These are phyloP conservation scores for Epinotia nisella DNA, from an alignment of 2,888 invertebrate genomes.

Conservation along the genomic window DNA sequence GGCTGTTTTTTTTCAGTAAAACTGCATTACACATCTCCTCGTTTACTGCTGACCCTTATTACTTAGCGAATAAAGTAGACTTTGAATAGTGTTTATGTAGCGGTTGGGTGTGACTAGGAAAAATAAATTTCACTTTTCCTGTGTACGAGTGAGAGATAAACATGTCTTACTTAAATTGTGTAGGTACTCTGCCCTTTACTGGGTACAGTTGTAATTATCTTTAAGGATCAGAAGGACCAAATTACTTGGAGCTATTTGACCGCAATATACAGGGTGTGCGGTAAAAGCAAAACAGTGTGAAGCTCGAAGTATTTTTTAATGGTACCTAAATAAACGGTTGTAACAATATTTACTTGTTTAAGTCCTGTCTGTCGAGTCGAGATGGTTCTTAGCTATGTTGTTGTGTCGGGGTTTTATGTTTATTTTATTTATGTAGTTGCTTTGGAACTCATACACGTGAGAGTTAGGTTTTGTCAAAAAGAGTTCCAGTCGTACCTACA, in stretches of 20 bases:
- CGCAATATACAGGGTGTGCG: slow-evolving; percentile 24
- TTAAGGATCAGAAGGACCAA: slow-evolving; percentile 10
- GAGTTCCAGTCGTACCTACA: too few species aligned
- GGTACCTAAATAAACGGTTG: too few species aligned
- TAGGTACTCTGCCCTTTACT: background rate
- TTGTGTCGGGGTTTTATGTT: too few species aligned
- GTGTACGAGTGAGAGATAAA: slow-evolving; percentile 4
- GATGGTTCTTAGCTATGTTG: too few species aligned
- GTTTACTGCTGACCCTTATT: slow-evolving; percentile 1
- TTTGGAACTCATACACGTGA: too few species aligned
- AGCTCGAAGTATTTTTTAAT: too few species aligned
- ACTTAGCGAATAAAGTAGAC: slow-evolving; percentile 6
- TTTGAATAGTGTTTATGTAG: background rate
- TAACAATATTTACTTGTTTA: too few species aligned
- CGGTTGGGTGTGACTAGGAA: background rate
- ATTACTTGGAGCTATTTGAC: slow-evolving; percentile 28
- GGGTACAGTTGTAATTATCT: slow-evolving; percentile 28
- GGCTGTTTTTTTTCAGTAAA: background rate
- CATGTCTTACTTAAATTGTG: slow-evolving; percentile 21
- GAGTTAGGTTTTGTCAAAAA: too few species aligned
- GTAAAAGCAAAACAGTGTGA: background rate
- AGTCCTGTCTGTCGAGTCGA: too few species aligned
- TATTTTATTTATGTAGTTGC: too few species aligned
- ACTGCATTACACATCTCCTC: background rate
- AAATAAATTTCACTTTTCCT: slow-evolving; percentile 22